Evolutionary conservation across 2,797 vertebrate species (phyloP).

Genomic region (Notamacropus eugenii): DNA sequence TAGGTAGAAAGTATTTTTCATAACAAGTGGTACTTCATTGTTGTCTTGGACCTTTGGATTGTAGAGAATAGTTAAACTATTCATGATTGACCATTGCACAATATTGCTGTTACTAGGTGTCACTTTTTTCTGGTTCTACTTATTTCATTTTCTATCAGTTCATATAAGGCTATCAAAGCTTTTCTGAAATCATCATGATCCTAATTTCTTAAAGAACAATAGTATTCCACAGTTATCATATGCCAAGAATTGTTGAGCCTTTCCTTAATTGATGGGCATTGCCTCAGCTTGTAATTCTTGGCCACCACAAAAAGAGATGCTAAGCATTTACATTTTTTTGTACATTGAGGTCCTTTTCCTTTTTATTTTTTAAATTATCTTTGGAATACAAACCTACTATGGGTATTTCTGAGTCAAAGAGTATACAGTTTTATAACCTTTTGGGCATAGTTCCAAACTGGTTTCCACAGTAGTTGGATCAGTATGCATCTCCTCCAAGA

Average conservation of each 20-base stretch:
- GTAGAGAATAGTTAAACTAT: not conserved
- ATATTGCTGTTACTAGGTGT: not conserved
- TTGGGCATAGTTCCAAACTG: no score
- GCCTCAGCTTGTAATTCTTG: not conserved
- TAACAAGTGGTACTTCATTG: not conserved
- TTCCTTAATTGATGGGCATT: not conserved
- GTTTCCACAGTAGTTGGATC: no score
- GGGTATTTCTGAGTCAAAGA: no score
- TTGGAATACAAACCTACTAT: no score
- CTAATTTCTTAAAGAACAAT: not conserved
- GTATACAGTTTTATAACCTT: no score
- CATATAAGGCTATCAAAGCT: not conserved
- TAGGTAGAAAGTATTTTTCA: not conserved
- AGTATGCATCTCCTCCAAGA: no score
- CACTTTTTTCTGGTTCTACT: not conserved
- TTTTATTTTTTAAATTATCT: no score
- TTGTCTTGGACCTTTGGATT: not conserved
- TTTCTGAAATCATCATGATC: not conserved
- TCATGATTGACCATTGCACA: not conserved
- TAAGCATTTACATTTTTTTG: not conserved
- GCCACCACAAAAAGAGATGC: not conserved
- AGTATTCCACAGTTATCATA: not conserved
- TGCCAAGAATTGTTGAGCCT: not conserved
- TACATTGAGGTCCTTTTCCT: not conserved
- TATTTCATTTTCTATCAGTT: not conserved